Conservation (phyloP, 2,797 vertebrate species). For the Sylvia borin region DNA sequence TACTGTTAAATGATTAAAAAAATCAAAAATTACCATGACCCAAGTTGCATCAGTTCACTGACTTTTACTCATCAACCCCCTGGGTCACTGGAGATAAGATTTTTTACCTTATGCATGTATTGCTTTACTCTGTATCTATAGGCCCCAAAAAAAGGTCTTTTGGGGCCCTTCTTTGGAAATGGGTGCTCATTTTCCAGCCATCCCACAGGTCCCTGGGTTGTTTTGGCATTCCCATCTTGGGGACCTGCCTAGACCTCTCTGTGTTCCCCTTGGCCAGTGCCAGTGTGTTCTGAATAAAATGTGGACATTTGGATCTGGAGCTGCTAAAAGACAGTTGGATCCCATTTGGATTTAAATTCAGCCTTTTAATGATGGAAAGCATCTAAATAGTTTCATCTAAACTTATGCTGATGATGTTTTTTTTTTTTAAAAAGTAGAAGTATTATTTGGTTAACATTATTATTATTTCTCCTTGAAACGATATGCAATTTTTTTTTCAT, state of each 20-base stretch:
- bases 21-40: not conserved
- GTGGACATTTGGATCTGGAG: not conserved
- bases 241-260: not conserved
- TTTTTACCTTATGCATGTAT: not conserved
- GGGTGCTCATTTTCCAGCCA: not conserved
- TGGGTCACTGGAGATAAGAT: not conserved
- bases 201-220: rapidly evolving
- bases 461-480: not conserved
- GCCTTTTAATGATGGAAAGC: not conserved
- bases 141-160: no score
- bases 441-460: not conserved
- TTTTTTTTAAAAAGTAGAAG: not conserved
- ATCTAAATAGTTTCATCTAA: not conserved
- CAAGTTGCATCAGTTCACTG: not conserved
- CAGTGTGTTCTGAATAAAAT: not conserved
- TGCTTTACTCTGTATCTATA: not conserved
- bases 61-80: not conserved
- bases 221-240: not conserved
- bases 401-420: not conserved
- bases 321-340: not conserved
- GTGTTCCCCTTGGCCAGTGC: not conserved
- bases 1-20: not conserved
- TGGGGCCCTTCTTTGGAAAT: not conserved
- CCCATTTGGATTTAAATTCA: not conserved
- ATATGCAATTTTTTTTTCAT: not conserved